These are phyloP conservation scores for Sinonovacula constricta DNA, from an alignment of 1,140 invertebrate species.

Conservation along the genomic window DNA sequence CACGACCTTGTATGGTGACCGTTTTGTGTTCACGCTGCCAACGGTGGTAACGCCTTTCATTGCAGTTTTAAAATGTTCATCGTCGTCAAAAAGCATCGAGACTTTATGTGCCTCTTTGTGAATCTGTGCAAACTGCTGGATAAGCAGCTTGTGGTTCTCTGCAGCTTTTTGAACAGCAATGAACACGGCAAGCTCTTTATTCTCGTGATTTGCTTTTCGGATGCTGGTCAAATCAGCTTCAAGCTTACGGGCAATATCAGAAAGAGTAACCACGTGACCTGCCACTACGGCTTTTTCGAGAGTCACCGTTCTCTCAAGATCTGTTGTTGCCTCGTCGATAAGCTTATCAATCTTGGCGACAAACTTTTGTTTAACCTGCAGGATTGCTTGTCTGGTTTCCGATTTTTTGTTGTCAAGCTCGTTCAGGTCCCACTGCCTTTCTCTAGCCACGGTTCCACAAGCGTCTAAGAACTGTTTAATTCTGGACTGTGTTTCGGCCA, in stretches of 20 bases:
- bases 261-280: slow-evolving; percentile 11
- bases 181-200: slow-evolving; percentile 17
- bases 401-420: slow-evolving; percentile 22
- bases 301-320: slow-evolving; percentile 11
- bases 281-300: slow-evolving; percentile 27
- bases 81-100: slow-evolving; percentile 1
- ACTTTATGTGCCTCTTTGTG: slow-evolving; percentile 45
- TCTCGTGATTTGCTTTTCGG: neutral
- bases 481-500: neutral
- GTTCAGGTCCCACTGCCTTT: slow-evolving; percentile 29
- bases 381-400: slow-evolving; percentile 16
- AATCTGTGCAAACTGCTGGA: slow-evolving; percentile 13
- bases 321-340: neutral
- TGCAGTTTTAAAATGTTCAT: slow-evolving; percentile 6
- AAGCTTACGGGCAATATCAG: neutral
- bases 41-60: slow-evolving; percentile 12
- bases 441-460: slow-evolving; percentile 28
- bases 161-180: slow-evolving; percentile 23
- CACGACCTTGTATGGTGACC: slow-evolving; percentile 23
- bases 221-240: slow-evolving; percentile 9
- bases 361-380: slow-evolving; percentile 17
- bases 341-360: slow-evolving; percentile 32
- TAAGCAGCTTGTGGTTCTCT: slow-evolving; percentile 21
- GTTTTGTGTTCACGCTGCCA: slow-evolving; percentile 7
- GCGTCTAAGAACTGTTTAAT: neutral